Percentiles rank a stretch among this genome's conserved stretches.
Conservation (phyloP, 2,888 invertebrate species). For the Schizotus pectinicornis region DNA sequence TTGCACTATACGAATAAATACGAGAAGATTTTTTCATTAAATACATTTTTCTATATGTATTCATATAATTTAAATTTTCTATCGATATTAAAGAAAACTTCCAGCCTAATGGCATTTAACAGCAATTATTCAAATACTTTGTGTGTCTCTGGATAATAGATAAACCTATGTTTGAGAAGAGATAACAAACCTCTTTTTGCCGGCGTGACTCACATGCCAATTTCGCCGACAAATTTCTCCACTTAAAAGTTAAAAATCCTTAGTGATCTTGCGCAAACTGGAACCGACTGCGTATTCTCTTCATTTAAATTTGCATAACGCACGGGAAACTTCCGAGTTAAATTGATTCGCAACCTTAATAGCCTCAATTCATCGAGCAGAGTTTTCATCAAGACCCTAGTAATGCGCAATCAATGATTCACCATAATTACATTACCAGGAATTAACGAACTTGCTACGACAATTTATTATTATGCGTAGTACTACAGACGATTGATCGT, state of each 20-base stretch:
- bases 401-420: slow-evolving; percentile 16
- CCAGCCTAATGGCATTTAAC: too few relatives aligned
- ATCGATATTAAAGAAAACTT: too few relatives aligned
- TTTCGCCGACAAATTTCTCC: too few relatives aligned
- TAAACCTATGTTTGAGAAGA: too few relatives aligned
- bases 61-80: too few relatives aligned
- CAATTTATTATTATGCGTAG: slow-evolving; percentile 3
- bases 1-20: too few relatives aligned
- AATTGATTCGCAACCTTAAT: neutral
- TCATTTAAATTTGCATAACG: slow-evolving; percentile 7
- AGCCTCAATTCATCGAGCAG: neutral
- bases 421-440: slow-evolving; percentile 11
- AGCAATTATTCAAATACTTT: too few relatives aligned
- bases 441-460: neutral
- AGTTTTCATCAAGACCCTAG: slow-evolving; percentile 6
- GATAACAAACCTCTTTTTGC: too few relatives aligned
- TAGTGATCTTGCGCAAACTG: neutral
- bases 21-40: too few relatives aligned
- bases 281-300: slow-evolving; percentile 1
- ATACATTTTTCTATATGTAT: too few relatives aligned
- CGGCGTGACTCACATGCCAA: too few relatives aligned
- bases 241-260: slow-evolving; percentile 3
- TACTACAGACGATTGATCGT: neutral
- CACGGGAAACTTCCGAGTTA: slow-evolving; percentile 2
- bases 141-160: too few relatives aligned